Percentiles rank a stretch among this genome's conserved stretches.
Evolutionary conservation across 2,888 invertebrate species (phyloP).

Genomic region (Gandaritis pyraliata): DNA sequence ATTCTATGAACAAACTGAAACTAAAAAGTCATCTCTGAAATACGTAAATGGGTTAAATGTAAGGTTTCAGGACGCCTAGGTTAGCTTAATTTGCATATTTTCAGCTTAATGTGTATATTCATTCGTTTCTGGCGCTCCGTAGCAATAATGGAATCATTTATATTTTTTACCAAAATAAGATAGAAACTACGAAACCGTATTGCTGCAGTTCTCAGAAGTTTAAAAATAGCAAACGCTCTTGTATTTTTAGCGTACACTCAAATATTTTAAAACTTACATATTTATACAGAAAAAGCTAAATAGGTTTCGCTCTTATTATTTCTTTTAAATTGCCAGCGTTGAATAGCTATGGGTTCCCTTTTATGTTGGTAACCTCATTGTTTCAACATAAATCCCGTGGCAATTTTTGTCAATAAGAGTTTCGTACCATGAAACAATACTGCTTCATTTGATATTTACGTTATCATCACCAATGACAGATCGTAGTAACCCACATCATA

Average conservation of each 20-base stretch:
- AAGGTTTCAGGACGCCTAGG: conserved; percentile 14
- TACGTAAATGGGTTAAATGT: neutral
- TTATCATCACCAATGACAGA: neutral
- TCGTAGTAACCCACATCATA: too few species aligned
- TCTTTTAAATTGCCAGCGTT: too few species aligned
- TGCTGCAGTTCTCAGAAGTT: conserved; percentile 5
- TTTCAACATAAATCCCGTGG: too few species aligned
- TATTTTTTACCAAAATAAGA: conserved; percentile 9
- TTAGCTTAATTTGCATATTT: conserved; percentile 29
- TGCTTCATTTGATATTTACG: neutral
- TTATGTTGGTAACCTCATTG: too few species aligned
- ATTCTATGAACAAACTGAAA: conserved; percentile 1
- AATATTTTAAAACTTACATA: neutral
- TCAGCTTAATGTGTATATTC: conserved; percentile 20
- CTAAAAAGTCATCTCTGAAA: conserved; percentile 4
- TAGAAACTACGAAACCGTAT: conserved; percentile 1
- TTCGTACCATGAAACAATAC: neutral
- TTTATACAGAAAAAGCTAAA: neutral
- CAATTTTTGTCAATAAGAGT: too few species aligned
- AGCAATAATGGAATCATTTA: conserved; percentile 10
- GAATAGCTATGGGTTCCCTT: too few species aligned
- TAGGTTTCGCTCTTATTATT: neutral
- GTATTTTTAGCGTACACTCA: conserved; percentile 8
- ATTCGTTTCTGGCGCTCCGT: conserved; percentile 8
- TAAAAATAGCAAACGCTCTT: conserved; percentile 3